Evolutionary conservation across 2,888 invertebrate species (phyloP).

Genomic region (Cataglyphis altisquamis): DNA sequence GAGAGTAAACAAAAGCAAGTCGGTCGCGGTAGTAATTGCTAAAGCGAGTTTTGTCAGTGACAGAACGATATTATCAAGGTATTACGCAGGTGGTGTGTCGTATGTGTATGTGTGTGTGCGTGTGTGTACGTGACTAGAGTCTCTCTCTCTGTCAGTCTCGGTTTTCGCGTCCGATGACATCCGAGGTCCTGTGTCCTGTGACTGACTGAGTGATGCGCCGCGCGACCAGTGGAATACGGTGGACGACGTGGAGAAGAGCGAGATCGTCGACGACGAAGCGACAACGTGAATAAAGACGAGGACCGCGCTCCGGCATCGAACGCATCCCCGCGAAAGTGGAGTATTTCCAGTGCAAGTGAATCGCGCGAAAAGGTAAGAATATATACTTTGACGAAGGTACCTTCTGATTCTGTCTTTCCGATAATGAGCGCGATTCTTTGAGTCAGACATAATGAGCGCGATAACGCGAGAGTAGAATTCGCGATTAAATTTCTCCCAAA

Average conservation of each 20-base stretch:
- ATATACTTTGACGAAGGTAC: background rate
- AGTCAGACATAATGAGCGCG: background rate
- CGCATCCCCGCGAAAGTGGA: background rate
- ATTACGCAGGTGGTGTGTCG: constrained; percentile 1
- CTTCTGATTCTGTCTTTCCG: background rate
- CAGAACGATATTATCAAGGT: background rate
- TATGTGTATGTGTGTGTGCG: too few species aligned
- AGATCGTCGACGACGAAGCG: background rate
- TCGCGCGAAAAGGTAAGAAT: constrained; percentile 14
- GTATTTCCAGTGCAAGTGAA: background rate
- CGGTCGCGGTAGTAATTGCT: constrained; percentile 34
- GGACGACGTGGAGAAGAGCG: constrained; percentile 9
- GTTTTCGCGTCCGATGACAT: background rate
- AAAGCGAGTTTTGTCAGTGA: constrained; percentile 10
- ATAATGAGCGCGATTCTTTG: background rate
- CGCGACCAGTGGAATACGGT: constrained; percentile 20
- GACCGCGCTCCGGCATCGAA: background rate
- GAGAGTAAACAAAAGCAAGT: constrained; percentile 71
- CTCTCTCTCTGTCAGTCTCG: background rate
- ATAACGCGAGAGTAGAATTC: background rate
- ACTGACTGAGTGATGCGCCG: background rate
- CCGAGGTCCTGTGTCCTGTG: background rate
- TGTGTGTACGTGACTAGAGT: background rate
- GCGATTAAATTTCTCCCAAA: background rate
- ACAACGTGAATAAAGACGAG: constrained; percentile 14